Conservation (phyloP, 2,888 invertebrate genomes). For the Cephonodes hylas region DNA sequence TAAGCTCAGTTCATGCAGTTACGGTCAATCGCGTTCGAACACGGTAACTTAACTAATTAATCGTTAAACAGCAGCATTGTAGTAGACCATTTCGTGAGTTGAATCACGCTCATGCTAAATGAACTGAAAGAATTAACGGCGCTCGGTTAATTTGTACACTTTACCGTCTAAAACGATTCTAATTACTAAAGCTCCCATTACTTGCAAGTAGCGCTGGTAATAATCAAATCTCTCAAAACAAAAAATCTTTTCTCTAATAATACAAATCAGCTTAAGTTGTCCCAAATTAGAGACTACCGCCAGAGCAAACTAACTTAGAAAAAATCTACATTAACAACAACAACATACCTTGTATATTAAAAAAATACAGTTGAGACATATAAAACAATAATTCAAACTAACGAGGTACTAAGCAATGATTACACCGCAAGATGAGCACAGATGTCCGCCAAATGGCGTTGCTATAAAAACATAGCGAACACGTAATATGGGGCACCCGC, state of each 20-base stretch:
- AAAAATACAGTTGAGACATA: no score
- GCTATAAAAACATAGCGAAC: neutral
- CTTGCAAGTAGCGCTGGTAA: neutral
- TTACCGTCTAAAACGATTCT: neutral
- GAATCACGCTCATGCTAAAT: slow-evolving; percentile 36
- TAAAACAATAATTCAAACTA: neutral
- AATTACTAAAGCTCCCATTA: neutral
- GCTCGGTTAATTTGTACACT: slow-evolving; percentile 20
- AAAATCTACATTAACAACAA: no score
- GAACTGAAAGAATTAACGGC: slow-evolving; percentile 22
- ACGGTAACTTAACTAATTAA: slow-evolving; percentile 45
- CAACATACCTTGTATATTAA: no score
- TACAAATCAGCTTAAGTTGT: no score
- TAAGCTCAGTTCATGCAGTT: neutral
- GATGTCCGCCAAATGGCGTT: neutral
- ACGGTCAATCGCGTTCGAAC: neutral
- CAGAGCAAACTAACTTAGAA: no score
- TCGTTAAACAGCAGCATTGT: slow-evolving; percentile 56
- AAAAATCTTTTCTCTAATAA: no score
- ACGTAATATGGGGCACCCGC: neutral
- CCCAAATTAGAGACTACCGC: no score
- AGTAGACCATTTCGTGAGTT: slow-evolving; percentile 27
- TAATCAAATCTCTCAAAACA: no score
- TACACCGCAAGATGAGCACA: neutral
- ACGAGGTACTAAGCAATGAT: neutral